Conservation (phyloP, 2,113 vertebrate species). For the Enhydra lutris region DNA sequence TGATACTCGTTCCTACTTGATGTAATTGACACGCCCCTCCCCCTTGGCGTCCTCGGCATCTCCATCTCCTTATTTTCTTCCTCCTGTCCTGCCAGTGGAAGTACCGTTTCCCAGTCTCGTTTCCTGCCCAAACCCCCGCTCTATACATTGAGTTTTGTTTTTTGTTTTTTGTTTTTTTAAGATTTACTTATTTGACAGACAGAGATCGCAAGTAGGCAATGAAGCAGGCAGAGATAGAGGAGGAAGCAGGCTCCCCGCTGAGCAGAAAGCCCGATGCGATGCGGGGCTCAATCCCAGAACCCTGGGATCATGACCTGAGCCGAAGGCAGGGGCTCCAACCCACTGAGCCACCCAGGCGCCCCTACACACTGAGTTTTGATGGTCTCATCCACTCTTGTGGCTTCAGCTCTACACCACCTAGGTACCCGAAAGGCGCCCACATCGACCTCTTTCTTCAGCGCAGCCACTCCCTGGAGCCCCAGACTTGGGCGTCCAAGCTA, state of each 20-base stretch:
- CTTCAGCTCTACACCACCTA: not conserved
- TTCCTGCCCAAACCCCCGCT: not conserved
- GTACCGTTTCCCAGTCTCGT: not conserved
- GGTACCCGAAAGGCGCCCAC: not conserved
- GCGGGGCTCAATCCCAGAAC: too few relatives aligned
- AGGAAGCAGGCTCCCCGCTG: too few relatives aligned
- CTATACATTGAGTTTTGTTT: too few relatives aligned
- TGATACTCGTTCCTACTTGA: not conserved
- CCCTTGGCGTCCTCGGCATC: not conserved
- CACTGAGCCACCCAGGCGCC: too few relatives aligned
- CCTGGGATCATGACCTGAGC: too few relatives aligned
- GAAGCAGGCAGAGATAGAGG: too few relatives aligned
- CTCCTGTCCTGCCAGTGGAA: not conserved
- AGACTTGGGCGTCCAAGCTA: not conserved
- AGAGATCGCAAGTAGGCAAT: too few relatives aligned
- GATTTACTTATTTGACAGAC: too few relatives aligned
- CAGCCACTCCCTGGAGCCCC: not conserved
- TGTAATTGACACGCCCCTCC: not conserved
- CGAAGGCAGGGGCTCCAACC: too few relatives aligned
- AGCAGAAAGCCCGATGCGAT: too few relatives aligned
- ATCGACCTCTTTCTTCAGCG: not conserved
- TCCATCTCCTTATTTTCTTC: not conserved
- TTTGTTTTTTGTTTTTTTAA: too few relatives aligned
- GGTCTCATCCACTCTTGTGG: not conserved
- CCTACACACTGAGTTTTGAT: not conserved